Evolutionary conservation across 2,888 invertebrate genomes (phyloP), one percentile per base, ranked within the genome.

Genomic region (Hirudinaria manillensis): DNA sequence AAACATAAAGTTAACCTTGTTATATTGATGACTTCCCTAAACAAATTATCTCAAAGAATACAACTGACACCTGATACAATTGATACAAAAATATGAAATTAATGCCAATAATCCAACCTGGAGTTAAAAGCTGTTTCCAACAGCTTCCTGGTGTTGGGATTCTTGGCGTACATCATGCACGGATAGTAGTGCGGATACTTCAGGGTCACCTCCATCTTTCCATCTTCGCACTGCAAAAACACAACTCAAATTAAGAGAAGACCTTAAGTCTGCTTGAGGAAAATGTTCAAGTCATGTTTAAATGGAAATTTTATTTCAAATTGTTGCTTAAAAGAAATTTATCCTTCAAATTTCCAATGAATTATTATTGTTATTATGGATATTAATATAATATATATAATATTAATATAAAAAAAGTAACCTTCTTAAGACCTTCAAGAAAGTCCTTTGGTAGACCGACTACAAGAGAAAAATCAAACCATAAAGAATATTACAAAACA

Each of bases 151-250:
- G 86, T 86, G 67, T 85, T 82, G 7, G 86, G 85, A 75, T 85
- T 83, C 24, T 82, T 80, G 70, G 85, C 85, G 79, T 86, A 86
- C 79, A 86, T 84, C 82, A 86, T 86, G 71, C 86, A 83, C 3
- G 87, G 87, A 79, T 87, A 86, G 77, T 86, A 85, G 79, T 87
- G 87, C 0, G 87, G 87, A 78, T 87, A 87, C 78, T 87, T 86
- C 76, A 87, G 78, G n/a, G 86, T 83, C 13, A 87, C 84, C 78
- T 86, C 85, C 74, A 81, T 81, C 75, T 84, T 86, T 65, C 80
- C 81, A 7, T 84, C 84, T 0, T 75, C 74, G 27, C 74, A 70
- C 74, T 74, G 16, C 53, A 29, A 21, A 38, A 68, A 65, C 27
- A 13, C 10, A 65, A 65, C 13, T 65, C 1, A 34, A 32, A 34